phyloP scores from a whole-genome alignment of 2,888 invertebrate genomes.

The Trissolcus japonicus region DNA sequence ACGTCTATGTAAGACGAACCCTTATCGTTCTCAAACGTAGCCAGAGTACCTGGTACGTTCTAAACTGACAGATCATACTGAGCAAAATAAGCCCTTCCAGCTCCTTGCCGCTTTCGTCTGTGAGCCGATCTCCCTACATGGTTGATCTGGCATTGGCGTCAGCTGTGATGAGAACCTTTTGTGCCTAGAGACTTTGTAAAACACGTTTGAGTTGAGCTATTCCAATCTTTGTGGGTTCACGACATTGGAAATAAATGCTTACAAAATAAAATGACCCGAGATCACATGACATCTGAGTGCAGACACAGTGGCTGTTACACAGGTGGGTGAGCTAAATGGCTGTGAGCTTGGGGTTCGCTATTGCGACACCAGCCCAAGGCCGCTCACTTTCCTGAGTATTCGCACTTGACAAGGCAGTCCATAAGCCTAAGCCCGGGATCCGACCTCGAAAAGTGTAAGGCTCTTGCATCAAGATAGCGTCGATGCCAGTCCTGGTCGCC shows the following conservation, averaged over 20 bases:
- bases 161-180: constrained; percentile 1
- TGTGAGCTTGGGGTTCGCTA: background rate
- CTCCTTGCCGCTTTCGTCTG: background rate
- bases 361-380: constrained; percentile 17
- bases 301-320: no score
- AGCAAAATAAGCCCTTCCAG: constrained; percentile 1
- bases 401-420: background rate
- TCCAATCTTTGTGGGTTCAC: no score
- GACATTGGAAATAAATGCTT: no score
- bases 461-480: constrained; percentile 28
- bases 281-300: no score
- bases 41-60: background rate
- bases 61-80: background rate
- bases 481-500: background rate
- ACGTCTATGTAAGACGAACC: no score
- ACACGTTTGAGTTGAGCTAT: constrained; percentile 8
- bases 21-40: no score
- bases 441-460: constrained; percentile 15
- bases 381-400: background rate
- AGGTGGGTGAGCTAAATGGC: no score
- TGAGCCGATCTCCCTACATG: background rate
- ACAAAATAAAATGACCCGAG: no score
- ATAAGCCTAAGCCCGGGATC: background rate
- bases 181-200: background rate
- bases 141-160: constrained; percentile 14